A percentile compares a stretch with the other conserved stretches of the same genome.
Evolutionary conservation across 2,113 vertebrate genomes (phyloP).

Genomic region (Crotalus viridis): DNA sequence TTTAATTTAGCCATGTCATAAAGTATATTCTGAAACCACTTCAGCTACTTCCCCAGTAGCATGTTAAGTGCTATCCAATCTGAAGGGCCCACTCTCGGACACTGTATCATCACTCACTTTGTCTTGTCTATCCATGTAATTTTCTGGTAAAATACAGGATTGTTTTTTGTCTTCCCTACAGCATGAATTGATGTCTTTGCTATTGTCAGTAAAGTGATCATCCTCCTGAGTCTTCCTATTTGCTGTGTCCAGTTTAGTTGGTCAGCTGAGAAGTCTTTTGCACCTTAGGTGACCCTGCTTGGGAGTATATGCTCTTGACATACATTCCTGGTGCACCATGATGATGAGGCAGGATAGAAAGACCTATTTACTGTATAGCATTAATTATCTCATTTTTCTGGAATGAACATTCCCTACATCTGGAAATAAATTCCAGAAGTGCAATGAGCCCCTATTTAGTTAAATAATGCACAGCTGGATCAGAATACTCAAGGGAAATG

Average conservation of each 20-base stretch:
- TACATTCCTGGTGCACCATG: background rate
- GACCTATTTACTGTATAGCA: background rate
- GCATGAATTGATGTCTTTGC: background rate
- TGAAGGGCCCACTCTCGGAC: background rate
- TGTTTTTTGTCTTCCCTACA: background rate
- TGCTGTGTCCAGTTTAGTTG: background rate
- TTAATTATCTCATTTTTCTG: background rate
- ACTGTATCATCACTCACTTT: background rate
- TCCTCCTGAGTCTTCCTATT: background rate
- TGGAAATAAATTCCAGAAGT: background rate
- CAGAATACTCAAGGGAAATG: slow-evolving; percentile 23
- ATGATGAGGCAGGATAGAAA: background rate
- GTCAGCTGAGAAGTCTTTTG: background rate
- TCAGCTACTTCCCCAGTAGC: background rate
- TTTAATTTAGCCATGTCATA: background rate
- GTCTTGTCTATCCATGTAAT: background rate
- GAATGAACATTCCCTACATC: fast-evolving
- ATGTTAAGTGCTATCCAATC: background rate
- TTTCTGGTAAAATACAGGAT: background rate
- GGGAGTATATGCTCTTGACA: background rate
- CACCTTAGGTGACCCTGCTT: background rate
- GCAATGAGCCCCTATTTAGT: background rate
- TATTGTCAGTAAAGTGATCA: background rate
- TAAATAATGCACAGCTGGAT: background rate
- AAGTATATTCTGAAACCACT: background rate